Percentiles rank a stretch among this genome's conserved stretches.
Conservation (phyloP, 2,888 invertebrate genomes). For the Nomada fabriciana region DNA sequence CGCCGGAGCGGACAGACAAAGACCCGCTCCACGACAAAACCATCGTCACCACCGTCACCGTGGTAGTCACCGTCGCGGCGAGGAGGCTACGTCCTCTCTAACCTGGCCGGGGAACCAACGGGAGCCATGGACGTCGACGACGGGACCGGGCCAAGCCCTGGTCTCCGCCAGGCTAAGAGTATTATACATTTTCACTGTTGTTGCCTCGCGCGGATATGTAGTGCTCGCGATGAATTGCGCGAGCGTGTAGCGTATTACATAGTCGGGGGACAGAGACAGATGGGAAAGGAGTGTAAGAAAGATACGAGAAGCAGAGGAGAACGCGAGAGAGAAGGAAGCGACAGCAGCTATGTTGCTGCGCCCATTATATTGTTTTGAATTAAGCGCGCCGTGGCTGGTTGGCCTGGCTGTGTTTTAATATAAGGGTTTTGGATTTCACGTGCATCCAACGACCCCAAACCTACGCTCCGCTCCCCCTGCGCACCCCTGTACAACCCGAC, state of each 20-base stretch:
- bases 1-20: slow-evolving; percentile 71
- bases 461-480: slow-evolving; percentile 28
- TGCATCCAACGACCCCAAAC: slow-evolving; percentile 67
- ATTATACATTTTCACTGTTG: slow-evolving; percentile 60
- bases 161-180: slow-evolving; percentile 23
- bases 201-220: background rate
- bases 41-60: slow-evolving; percentile 64
- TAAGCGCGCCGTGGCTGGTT: slow-evolving; percentile 74
- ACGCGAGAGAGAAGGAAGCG: slow-evolving; percentile 12
- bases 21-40: slow-evolving; percentile 66
- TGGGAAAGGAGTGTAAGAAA: background rate
- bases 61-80: slow-evolving; percentile 23
- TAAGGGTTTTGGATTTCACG: slow-evolving; percentile 81
- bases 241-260: background rate
- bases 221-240: background rate
- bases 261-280: background rate
- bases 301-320: slow-evolving; percentile 1
- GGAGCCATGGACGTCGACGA: background rate
- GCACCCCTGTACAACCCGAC: slow-evolving; percentile 42
- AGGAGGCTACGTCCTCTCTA: background rate
- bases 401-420: slow-evolving; percentile 78
- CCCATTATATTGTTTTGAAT: slow-evolving; percentile 81
- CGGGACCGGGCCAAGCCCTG: background rate
- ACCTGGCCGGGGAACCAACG: slow-evolving; percentile 26
- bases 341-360: slow-evolving; percentile 70